phyloP scores from a whole-genome alignment of 2,888 invertebrate species.

The Drosophila percnosoma region DNA sequence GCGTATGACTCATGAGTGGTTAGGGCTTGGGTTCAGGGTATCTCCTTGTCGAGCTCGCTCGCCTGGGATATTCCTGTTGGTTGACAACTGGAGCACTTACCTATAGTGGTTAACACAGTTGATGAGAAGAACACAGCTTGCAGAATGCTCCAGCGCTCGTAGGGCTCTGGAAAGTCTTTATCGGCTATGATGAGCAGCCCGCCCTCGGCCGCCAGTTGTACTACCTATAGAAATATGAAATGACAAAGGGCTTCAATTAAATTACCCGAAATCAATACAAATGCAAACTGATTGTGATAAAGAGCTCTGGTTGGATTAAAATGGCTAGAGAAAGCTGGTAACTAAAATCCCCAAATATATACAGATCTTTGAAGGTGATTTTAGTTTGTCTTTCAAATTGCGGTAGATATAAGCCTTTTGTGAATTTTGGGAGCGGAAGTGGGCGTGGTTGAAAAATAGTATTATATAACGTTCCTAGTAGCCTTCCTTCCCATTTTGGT shows the following conservation, averaged over 20 bases:
- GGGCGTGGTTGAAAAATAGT: too few relatives aligned
- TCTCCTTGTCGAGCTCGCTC: not conserved
- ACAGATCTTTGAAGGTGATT: too few relatives aligned
- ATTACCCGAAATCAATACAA: not conserved
- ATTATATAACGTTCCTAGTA: too few relatives aligned
- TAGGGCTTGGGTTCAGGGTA: not conserved
- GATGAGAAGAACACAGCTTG: constrained; percentile 96
- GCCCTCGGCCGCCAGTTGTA: constrained; percentile 90
- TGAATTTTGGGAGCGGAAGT: too few relatives aligned
- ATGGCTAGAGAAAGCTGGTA: not conserved
- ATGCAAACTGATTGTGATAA: not conserved
- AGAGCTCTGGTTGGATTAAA: not conserved
- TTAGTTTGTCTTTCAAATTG: too few relatives aligned
- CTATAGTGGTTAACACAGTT: constrained; percentile 95
- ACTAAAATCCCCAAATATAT: not conserved
- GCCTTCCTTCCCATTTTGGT: too few relatives aligned
- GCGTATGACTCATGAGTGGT: not conserved
- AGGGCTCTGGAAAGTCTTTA: constrained; percentile 86
- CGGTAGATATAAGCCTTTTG: too few relatives aligned
- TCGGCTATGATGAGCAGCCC: constrained; percentile 88
- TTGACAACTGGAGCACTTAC: constrained; percentile 85
- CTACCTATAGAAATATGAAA: constrained; percentile 83
- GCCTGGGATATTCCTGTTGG: not conserved
- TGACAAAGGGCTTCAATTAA: not conserved
- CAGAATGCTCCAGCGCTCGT: constrained; percentile 91